Evolutionary conservation across 2,888 invertebrate species (phyloP), one percentile per base, ranked within the genome.

Genomic region (Eurois occulta): DNA sequence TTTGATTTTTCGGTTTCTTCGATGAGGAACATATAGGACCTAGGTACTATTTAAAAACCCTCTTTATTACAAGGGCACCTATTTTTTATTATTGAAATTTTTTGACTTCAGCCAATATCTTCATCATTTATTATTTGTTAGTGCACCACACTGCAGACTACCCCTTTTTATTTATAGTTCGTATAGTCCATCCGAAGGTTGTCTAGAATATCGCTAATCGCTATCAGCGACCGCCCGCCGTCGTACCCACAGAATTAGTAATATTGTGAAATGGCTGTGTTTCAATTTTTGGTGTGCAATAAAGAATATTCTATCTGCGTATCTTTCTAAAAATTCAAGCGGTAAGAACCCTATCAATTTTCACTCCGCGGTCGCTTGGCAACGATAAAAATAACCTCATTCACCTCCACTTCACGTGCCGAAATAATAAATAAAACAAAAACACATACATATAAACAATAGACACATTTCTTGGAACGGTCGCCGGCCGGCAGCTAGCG

Each of bases 361-460:
- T 28, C 35, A 28, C 35, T 32, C 43, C 5, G 1, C 43, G 11
- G 38, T 75, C 35, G 46, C 69, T 55, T 32, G 41, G 60, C 60
- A 70, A 73, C 46, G 18, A 73, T 60, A 35, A 72, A 78, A 72
- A 78, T 79, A 75, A 70, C 24, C 32, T 64, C 69, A 84, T 86
- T 84, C 58, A 84, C 5, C 21, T 32, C 21, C 85, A 58, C 11
- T 60, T 77, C 85, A 85, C 85, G 85, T 75, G 74, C 28, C n/a
- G 18, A 72, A 72, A 75, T 84, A 74, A 84, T 86, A 86, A 86
- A 85, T 86, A 80, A 86, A 86, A 86, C 73, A 80, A 84, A 84
- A 84, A 75, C 72, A 74, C 38, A 83, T 69, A 32, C 62, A 69
- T 55, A 48, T 62, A 77, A 68, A 87, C 83, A 86, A 83, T 86